Percentiles rank a stretch among this genome's conserved stretches.
phyloP scores from a whole-genome alignment of 2,888 invertebrate species.

The Mystacides longicornis region DNA sequence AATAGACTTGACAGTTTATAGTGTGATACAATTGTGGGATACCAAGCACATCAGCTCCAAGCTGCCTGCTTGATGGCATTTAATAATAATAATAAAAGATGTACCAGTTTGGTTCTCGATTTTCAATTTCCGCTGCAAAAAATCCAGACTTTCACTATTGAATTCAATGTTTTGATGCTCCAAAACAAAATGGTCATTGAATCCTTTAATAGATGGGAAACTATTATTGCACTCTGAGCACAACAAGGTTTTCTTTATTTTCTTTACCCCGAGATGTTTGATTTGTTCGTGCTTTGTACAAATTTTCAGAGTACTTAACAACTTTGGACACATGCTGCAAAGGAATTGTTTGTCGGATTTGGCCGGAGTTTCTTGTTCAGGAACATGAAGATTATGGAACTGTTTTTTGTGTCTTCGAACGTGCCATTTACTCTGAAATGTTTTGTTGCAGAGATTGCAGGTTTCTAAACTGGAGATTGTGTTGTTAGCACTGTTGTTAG shows the following conservation, averaged over 20 bases:
- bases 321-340: not conserved
- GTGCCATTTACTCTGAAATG: not conserved
- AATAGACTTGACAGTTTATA: too few species aligned
- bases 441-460: conserved; percentile 1
- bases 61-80: too few species aligned
- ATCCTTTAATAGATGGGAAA: not conserved
- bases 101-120: not conserved
- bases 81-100: not conserved
- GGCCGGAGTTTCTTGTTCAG: not conserved
- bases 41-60: too few species aligned
- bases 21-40: too few species aligned
- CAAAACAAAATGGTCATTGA: not conserved
- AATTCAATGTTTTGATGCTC: not conserved
- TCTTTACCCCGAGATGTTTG: not conserved
- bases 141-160: not conserved
- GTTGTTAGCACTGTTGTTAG: not conserved
- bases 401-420: not conserved
- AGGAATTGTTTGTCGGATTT: not conserved
- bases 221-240: not conserved
- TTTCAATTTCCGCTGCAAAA: not conserved
- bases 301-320: not conserved
- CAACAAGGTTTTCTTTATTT: not conserved
- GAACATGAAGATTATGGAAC: not conserved
- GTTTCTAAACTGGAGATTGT: not conserved
- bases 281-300: not conserved